These are phyloP conservation scores for Tanaodytes sp. DNA, from an alignment of 2,888 invertebrate genomes.

Conservation along the genomic window DNA sequence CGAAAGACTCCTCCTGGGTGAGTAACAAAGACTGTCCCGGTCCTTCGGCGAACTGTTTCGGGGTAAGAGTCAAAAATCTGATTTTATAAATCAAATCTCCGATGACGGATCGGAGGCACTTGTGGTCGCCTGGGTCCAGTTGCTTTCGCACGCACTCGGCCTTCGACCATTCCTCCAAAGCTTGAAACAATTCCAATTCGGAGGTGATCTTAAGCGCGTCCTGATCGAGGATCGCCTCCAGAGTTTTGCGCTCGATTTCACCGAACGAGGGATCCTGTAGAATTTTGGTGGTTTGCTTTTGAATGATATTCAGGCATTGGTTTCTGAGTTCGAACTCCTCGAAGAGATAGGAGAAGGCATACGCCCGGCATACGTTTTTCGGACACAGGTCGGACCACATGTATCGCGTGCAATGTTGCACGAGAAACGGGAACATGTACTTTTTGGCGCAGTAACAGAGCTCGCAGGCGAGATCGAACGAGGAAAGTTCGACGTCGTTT, in stretches of 20 bases:
- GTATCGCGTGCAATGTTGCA: slow-evolving; percentile 87
- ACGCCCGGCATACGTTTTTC: slow-evolving; percentile 87
- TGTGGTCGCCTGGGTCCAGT: slow-evolving; percentile 65
- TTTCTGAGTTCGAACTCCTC: slow-evolving; percentile 87
- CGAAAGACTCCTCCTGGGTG: slow-evolving; percentile 84
- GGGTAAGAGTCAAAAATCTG: slow-evolving; percentile 84
- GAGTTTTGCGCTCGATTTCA: slow-evolving; percentile 83
- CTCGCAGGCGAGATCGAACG: slow-evolving; percentile 90
- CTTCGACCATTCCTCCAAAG: slow-evolving; percentile 79
- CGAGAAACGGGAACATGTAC: slow-evolving; percentile 88
- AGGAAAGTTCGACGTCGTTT: slow-evolving; percentile 82
- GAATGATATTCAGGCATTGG: slow-evolving; percentile 87
- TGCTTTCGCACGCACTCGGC: slow-evolving; percentile 76
- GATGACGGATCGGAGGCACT: slow-evolving; percentile 64
- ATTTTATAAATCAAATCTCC: slow-evolving; percentile 83
- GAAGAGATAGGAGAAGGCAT: slow-evolving; percentile 89
- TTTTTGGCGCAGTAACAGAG: slow-evolving; percentile 91
- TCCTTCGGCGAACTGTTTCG: slow-evolving; percentile 88
- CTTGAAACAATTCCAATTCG: slow-evolving; percentile 85
- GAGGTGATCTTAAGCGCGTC: slow-evolving; percentile 83
- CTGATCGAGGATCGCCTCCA: slow-evolving; percentile 83
- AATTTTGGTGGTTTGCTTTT: slow-evolving; percentile 83
- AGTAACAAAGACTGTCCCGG: slow-evolving; percentile 84
- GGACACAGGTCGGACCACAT: slow-evolving; percentile 87
- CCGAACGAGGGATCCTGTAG: slow-evolving; percentile 84